phyloP scores from a whole-genome alignment of 2,888 invertebrate genomes.

The Neoaliturus tenellus region DNA sequence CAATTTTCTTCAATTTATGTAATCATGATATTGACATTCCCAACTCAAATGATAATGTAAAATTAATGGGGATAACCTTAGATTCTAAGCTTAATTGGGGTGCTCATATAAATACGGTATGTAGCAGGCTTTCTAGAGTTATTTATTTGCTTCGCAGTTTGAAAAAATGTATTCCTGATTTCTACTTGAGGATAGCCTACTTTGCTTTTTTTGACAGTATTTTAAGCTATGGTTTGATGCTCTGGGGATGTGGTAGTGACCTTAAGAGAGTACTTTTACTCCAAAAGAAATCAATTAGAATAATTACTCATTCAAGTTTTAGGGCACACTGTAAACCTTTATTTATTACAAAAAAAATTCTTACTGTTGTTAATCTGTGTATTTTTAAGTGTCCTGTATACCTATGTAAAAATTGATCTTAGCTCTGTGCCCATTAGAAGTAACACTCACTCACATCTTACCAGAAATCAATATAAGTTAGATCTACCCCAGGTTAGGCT shows the following conservation, averaged over 20 bases:
- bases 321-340: too few relatives aligned
- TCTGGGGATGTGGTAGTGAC: not conserved
- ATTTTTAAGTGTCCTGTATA: too few relatives aligned
- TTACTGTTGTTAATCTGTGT: too few relatives aligned
- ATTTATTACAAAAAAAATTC: too few relatives aligned
- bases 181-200: not conserved
- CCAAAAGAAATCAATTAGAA: too few relatives aligned
- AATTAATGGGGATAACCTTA: not conserved
- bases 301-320: too few relatives aligned
- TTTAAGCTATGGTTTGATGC: not conserved
- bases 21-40: not conserved
- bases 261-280: not conserved
- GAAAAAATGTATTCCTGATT: not conserved
- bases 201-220: slow-evolving; percentile 2
- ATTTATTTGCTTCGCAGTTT: not conserved
- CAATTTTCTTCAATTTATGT: not conserved
- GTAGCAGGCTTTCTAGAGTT: not conserved
- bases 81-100: not conserved
- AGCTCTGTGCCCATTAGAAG: too few relatives aligned
- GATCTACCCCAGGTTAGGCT: too few relatives aligned
- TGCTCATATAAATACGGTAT: not conserved
- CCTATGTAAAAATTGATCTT: too few relatives aligned
- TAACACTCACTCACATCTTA: too few relatives aligned
- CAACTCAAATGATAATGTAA: not conserved
- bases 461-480: too few relatives aligned